Evolutionary conservation across 2,888 invertebrate genomes (phyloP).

Genomic region (Aphodius sticticus): DNA sequence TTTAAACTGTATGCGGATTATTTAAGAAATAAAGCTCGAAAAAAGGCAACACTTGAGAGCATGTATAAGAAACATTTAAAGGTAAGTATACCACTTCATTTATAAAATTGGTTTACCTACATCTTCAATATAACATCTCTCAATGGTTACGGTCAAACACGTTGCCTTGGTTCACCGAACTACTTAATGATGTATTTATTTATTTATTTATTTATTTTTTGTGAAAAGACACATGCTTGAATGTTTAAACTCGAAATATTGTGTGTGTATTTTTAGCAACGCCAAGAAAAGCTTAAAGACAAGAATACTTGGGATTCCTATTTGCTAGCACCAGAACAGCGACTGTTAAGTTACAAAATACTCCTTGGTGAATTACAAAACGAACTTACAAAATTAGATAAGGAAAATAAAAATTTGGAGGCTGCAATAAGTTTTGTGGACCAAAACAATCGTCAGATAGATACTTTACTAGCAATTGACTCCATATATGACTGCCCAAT

Average conservation of each 20-base stretch:
- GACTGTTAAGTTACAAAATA: constrained; percentile 53
- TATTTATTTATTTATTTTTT: too few species aligned
- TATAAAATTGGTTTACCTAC: too few species aligned
- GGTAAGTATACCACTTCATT: not conserved
- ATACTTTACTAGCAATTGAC: constrained; percentile 55
- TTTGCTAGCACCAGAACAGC: constrained; percentile 53
- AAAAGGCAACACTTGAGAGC: not conserved
- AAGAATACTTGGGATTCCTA: constrained; percentile 47
- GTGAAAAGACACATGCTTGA: too few species aligned
- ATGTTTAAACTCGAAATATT: not conserved
- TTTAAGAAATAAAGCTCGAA: constrained; percentile 29
- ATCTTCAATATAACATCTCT: too few species aligned
- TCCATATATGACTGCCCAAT: constrained; percentile 55
- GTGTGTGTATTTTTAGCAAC: constrained; percentile 50
- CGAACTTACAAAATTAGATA: constrained; percentile 19
- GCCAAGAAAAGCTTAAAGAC: constrained; percentile 57
- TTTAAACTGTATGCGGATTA: constrained; percentile 29
- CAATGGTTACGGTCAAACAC: too few species aligned
- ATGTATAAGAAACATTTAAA: constrained; percentile 1
- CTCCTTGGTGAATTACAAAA: constrained; percentile 47
- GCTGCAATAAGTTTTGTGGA: constrained; percentile 50
- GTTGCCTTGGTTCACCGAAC: too few species aligned
- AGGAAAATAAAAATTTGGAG: constrained; percentile 45
- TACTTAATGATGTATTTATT: too few species aligned
- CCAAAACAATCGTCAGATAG: constrained; percentile 53